Conservation (phyloP, 1,140 invertebrate species). For the Pseudoatta argentina region DNA sequence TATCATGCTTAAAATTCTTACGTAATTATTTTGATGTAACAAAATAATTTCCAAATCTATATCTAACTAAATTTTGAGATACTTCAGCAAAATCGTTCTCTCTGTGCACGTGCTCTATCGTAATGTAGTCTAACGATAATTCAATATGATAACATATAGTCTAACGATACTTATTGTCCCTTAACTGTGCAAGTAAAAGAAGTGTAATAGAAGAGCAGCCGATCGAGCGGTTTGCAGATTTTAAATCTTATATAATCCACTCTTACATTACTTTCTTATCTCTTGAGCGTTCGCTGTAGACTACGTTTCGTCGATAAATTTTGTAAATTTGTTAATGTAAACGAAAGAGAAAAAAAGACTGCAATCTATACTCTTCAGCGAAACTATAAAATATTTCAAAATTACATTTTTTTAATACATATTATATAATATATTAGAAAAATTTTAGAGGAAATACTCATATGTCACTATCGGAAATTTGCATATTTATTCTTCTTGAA, state of each 20-base stretch:
- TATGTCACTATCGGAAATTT: background rate
- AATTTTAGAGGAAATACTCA: background rate
- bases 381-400: background rate
- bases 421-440: background rate
- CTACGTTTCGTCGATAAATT: background rate
- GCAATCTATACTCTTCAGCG: background rate
- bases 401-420: background rate
- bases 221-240: constrained; percentile 7
- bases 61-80: too few species aligned
- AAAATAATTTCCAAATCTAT: too few species aligned
- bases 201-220: background rate
- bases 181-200: background rate
- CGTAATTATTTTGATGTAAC: too few species aligned
- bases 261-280: constrained; percentile 12
- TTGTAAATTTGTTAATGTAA: background rate
- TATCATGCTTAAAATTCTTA: too few species aligned
- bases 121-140: constrained; percentile 12
- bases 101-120: constrained; percentile 14
- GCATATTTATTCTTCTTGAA: too few species aligned
- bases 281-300: background rate
- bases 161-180: background rate
- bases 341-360: background rate
- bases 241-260: constrained; percentile 14
- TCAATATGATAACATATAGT: too few species aligned
- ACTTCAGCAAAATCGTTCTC: too few species aligned